Percentiles rank a stretch among this genome's conserved stretches.
Conservation (phyloP, 2,113 vertebrate genomes). For the Megaceryle maxima region DNA sequence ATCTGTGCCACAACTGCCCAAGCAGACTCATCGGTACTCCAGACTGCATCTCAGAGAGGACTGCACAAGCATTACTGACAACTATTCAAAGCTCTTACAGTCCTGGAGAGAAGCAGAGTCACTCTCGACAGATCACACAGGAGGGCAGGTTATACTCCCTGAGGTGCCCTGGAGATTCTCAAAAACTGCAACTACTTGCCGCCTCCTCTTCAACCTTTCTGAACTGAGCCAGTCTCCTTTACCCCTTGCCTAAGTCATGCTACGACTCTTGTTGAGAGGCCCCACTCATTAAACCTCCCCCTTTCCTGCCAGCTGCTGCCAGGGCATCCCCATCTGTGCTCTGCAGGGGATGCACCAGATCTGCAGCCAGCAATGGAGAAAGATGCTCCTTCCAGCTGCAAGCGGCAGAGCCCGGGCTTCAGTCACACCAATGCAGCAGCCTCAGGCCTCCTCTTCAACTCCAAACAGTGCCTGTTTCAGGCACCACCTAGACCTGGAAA, state of each 20-base stretch:
- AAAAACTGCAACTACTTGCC: not conserved
- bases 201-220: not conserved
- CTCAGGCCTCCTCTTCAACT: not conserved
- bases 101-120: not conserved
- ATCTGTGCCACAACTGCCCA: fast-evolving
- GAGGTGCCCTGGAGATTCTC: not conserved
- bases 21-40: fast-evolving
- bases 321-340: not conserved
- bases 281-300: not conserved
- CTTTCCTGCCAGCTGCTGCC: not conserved
- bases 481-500: not conserved
- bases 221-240: not conserved
- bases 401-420: not conserved
- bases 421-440: not conserved
- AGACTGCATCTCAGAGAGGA: not conserved
- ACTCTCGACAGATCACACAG: not conserved
- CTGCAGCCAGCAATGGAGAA: not conserved
- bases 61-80: not conserved
- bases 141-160: not conserved
- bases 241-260: not conserved
- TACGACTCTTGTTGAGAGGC: not conserved
- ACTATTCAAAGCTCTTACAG: not conserved
- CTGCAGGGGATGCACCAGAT: not conserved
- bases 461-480: not conserved
- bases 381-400: not conserved